phyloP scores from a whole-genome alignment of 2,797 vertebrate species.

The Rousettus madagascariensis region DNA sequence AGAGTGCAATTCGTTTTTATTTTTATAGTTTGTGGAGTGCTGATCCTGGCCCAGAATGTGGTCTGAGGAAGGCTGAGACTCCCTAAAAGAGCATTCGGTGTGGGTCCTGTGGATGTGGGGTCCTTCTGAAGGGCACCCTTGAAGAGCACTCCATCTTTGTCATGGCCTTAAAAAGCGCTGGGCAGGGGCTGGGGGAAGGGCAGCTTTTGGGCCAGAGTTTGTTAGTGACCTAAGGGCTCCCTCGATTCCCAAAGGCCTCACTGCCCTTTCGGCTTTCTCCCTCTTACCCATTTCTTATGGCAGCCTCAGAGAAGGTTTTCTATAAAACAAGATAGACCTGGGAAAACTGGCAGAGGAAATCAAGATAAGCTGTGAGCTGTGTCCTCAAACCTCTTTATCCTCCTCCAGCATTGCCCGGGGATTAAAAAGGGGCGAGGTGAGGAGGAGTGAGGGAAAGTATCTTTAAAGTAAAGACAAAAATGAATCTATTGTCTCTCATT shows the following conservation, averaged over 20 bases:
- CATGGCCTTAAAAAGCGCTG: not conserved
- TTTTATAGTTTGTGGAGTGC: not conserved
- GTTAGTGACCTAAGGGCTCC: not conserved
- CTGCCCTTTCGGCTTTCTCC: not conserved
- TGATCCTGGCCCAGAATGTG: slow-evolving; percentile 18
- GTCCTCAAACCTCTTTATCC: not conserved
- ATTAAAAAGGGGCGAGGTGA: not conserved
- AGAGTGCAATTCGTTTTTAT: not conserved
- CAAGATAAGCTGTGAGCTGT: not conserved
- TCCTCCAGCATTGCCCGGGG: not conserved
- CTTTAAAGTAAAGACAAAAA: not conserved
- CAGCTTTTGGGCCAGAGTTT: not conserved
- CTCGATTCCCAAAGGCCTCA: not conserved
- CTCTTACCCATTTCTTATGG: not conserved
- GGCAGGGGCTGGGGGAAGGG: not conserved
- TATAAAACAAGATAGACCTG: not conserved
- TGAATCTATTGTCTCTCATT: not conserved
- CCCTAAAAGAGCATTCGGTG: slow-evolving; percentile 41
- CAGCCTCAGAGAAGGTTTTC: not conserved
- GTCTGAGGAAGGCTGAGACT: not conserved
- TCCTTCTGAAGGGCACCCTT: not conserved
- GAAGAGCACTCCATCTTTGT: slow-evolving; percentile 29
- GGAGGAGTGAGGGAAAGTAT: not conserved
- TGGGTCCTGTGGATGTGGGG: not conserved
- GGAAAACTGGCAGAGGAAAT: not conserved